These are phyloP conservation scores for Rhabdomys pumilio DNA, from an alignment of 2,797 vertebrate genomes.

Conservation along the genomic window DNA sequence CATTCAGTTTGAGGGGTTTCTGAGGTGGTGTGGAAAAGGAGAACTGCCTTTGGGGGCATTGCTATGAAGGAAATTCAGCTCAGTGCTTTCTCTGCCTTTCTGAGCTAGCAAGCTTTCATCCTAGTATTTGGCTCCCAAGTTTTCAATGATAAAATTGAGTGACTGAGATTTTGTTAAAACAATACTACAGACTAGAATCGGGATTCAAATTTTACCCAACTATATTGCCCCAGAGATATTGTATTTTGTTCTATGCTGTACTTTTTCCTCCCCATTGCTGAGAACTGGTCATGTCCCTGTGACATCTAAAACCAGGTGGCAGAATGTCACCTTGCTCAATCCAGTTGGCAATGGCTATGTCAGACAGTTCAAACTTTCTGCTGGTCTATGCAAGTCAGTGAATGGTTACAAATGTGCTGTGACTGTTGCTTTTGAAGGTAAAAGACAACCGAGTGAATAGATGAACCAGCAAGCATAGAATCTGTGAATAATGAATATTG, in stretches of 20 bases:
- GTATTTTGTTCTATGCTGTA: background rate
- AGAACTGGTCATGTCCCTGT: background rate
- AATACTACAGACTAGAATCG: background rate
- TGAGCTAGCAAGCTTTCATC: background rate
- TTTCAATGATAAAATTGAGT: background rate
- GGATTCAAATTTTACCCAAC: background rate
- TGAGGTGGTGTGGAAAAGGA: background rate
- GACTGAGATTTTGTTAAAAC: background rate
- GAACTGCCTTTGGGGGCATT: background rate
- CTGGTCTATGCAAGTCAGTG: background rate
- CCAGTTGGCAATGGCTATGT: background rate
- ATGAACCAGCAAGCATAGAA: background rate
- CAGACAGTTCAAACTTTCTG: background rate
- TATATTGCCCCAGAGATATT: background rate
- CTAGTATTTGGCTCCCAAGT: background rate
- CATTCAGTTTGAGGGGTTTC: background rate
- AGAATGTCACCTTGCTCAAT: background rate
- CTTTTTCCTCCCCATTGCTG: background rate
- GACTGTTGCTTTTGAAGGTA: background rate
- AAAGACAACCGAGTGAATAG: background rate
- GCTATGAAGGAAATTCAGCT: background rate
- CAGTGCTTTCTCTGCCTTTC: background rate
- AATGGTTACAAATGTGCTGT: background rate
- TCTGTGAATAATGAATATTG: background rate
- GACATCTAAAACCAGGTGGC: background rate